Evolutionary conservation across 2,888 invertebrate species (phyloP), one percentile per base, ranked within the genome.

Genomic region (Lithophane socia): DNA sequence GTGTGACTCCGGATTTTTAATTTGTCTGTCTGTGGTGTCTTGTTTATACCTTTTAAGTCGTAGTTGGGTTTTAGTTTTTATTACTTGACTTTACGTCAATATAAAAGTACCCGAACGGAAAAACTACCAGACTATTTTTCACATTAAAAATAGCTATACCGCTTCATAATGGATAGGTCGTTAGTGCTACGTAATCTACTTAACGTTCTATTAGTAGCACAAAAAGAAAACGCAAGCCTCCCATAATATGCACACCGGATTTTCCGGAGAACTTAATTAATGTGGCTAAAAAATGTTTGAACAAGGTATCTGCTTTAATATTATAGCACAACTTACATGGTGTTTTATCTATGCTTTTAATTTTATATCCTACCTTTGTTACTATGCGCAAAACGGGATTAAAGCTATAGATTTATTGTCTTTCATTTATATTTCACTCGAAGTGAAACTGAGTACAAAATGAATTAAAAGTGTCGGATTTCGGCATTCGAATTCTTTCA

Each of bases 251-350:
- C 73, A 56, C 21, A 54, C 54, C 12, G 18, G 54, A 67, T 75
- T 82, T 79, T 37, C 60, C 54, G 75, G 64, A 79, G 70, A 85
- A 85, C 82, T 84, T 77, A 76, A 80, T 76, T 80, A 77, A 76
- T 21, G 58, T 54, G 65, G 71, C 70, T 74, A 58, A 77, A 75
- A 80, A 83, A 61, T 83, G 77, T 78, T 85, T 84, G 54, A 77
- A 72, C 68, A 56, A 42, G 44, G 37, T 56, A 37, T 37, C 21
- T 58, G 54, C 37, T 71, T 74, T 78, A 54, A 58, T 68, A 61
- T 37, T 63, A 69, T 42, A 56, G 18, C 24, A 12, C 42, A 64
- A 13, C 54, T 37, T 58, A 66, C 42, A 58, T 58, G 47, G 24
- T 61, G n/a, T 54, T 73, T 73, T 37, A 49, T 47, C 0, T 37